These are phyloP conservation scores for Sprattus sprattus DNA, from an alignment of 2,113 vertebrate genomes.

Conservation along the genomic window DNA sequence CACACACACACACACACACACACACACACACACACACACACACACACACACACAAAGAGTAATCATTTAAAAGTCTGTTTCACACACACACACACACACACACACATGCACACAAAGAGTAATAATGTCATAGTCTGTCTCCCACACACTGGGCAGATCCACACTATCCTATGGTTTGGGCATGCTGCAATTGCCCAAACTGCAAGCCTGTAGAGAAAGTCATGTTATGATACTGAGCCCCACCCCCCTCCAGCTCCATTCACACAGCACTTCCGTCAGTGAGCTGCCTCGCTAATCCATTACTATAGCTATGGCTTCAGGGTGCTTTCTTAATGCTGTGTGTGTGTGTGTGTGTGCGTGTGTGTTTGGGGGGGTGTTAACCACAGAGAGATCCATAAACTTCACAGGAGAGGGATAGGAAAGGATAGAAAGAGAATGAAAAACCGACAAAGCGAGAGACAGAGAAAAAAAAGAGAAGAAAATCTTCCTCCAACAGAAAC, in stretches of 20 bases:
- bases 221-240: not conserved
- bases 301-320: too few relatives aligned
- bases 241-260: not conserved
- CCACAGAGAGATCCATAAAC: not conserved
- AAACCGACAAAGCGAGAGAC: not conserved
- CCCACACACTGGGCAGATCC: not conserved
- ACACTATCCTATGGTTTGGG: conserved; percentile 6
- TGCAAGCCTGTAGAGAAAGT: not conserved
- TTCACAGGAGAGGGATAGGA: not conserved
- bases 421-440: not conserved
- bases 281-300: too few relatives aligned
- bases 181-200: not conserved
- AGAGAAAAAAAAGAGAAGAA: not conserved
- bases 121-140: too few relatives aligned
- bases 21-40: too few relatives aligned
- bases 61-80: not conserved
- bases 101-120: not conserved
- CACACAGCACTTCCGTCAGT: too few relatives aligned
- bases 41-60: not conserved
- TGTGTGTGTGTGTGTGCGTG: too few relatives aligned
- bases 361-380: too few relatives aligned
- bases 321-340: too few relatives aligned
- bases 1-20: too few relatives aligned
- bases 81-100: not conserved
- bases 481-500: not conserved